These are phyloP conservation scores for Corythornis cristatus DNA, from an alignment of 2,113 vertebrate species.

Conservation along the genomic window DNA sequence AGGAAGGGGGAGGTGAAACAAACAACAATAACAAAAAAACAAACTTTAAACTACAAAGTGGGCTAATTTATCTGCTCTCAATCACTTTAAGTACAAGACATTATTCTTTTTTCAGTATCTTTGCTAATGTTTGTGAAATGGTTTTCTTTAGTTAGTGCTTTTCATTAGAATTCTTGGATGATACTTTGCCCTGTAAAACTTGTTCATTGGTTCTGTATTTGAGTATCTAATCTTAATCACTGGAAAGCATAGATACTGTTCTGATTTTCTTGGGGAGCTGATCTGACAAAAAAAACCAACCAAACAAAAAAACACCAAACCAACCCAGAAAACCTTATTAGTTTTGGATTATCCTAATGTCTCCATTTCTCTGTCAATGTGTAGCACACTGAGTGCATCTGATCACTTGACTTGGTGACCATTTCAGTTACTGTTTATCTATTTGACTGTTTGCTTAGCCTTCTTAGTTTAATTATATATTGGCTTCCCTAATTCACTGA, in stretches of 20 bases:
- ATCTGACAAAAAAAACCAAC: neutral
- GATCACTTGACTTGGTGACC: neutral
- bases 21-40: neutral
- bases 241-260: neutral
- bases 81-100: neutral
- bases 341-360: neutral
- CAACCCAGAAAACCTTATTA: neutral
- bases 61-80: neutral
- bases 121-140: neutral
- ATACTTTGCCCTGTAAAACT: neutral
- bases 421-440: neutral
- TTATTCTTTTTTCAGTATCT: neutral
- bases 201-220: neutral
- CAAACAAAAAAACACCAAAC: neutral
- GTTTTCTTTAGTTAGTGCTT: neutral
- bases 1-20: neutral
- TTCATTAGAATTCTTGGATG: neutral
- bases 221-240: neutral
- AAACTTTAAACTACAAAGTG: neutral
- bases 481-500: neutral
- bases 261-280: neutral
- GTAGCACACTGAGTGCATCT: neutral
- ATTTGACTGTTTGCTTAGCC: neutral
- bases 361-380: neutral
- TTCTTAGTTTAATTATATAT: neutral